Evolutionary conservation across 2,113 vertebrate species (phyloP).

Genomic region (Poeciliopsis turrubarensis): DNA sequence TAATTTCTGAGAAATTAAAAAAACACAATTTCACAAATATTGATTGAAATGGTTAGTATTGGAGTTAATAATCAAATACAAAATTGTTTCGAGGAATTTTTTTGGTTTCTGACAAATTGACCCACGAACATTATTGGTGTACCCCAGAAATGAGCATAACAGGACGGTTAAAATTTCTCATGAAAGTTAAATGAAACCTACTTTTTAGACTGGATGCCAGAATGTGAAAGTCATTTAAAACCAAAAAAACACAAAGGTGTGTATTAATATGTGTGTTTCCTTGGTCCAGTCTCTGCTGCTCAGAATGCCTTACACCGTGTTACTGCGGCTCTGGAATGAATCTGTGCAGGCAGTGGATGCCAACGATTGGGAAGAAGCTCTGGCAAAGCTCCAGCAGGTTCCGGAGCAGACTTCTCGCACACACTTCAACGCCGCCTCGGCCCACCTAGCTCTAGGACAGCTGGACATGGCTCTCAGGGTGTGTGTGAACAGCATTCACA

Average conservation of each 20-base stretch:
- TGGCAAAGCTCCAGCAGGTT: conserved; percentile 76
- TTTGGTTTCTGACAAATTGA: too few relatives aligned
- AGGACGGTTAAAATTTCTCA: background rate
- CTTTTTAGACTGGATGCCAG: background rate
- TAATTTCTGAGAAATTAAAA: too few relatives aligned
- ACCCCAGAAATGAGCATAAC: too few relatives aligned
- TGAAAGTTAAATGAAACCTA: background rate
- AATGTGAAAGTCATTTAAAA: background rate
- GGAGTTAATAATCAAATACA: too few relatives aligned
- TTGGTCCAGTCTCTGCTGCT: background rate
- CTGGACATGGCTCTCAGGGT: conserved; percentile 79
- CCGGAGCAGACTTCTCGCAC: conserved; percentile 80
- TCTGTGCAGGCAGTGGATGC: conserved; percentile 79
- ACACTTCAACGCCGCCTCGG: conserved; percentile 83
- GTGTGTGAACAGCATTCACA: background rate
- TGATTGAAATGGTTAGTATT: too few relatives aligned
- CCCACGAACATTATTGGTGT: too few relatives aligned
- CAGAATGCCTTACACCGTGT: conserved; percentile 85
- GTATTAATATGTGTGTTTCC: background rate
- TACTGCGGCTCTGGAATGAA: conserved; percentile 83
- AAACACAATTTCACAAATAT: too few relatives aligned
- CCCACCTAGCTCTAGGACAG: conserved; percentile 81
- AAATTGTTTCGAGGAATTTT: too few relatives aligned
- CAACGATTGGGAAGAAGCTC: conserved; percentile 80
- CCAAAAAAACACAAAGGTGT: background rate